Evolutionary conservation across 2,113 vertebrate genomes (phyloP).

Genomic region (Anas platyrhynchos): DNA sequence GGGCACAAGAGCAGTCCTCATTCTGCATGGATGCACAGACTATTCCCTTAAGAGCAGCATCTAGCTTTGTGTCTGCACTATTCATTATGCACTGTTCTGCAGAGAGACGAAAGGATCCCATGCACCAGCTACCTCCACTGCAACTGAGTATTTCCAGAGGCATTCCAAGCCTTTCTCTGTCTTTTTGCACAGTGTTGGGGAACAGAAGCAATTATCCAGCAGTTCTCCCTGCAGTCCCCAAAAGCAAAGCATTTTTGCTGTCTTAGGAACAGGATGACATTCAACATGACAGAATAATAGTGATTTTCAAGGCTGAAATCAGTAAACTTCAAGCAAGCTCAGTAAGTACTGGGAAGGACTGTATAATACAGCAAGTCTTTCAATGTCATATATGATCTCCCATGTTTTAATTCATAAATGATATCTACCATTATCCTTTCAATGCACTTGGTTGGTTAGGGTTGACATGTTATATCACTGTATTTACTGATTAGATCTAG

Average conservation of each 20-base stretch:
- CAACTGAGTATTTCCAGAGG: background rate
- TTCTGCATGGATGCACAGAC: background rate
- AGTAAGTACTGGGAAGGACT: background rate
- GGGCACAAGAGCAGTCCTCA: background rate
- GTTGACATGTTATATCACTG: constrained; percentile 26
- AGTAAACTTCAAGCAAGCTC: background rate
- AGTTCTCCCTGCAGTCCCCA: background rate
- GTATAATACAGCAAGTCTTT: background rate
- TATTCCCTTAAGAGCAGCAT: fast-evolving
- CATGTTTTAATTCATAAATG: background rate
- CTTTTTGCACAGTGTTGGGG: background rate
- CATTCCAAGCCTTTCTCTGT: background rate
- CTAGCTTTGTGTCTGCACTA: fast-evolving
- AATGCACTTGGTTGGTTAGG: constrained; percentile 11
- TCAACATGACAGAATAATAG: background rate
- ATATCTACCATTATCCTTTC: constrained; percentile 17
- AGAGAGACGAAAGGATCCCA: background rate
- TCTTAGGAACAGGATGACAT: background rate
- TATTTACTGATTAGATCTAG: constrained; percentile 33
- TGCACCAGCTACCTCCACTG: background rate
- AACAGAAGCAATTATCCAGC: background rate
- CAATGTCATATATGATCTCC: background rate
- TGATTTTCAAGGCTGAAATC: background rate
- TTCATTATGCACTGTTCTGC: background rate
- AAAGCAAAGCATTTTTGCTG: background rate